Base-by-base conservation (phyloP, 2,888 invertebrate genomes). In the Harmothoe impar region DNA sequence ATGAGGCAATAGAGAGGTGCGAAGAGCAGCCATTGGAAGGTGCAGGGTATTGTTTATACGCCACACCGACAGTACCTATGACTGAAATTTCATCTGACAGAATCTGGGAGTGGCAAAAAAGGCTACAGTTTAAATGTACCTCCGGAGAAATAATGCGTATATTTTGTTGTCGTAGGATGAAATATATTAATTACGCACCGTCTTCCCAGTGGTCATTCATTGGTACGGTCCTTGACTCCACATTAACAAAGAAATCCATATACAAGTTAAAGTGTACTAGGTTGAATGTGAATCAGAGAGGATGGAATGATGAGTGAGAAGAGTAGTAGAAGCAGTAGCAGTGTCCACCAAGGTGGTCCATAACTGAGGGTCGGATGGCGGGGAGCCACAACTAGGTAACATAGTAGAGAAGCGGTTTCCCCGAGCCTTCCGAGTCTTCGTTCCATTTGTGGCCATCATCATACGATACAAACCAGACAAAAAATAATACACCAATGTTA, bases 231-330 rank as follows among this genome's bases (percentile, higher is more conserved):
- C 12, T 62, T 72, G 17, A 72, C 15, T 72, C 72, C 72, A 29
- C 72, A 29, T 29, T 15, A 25, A 72, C 72, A 29, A 72, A 23
- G 72, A 72, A 72, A 72, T 72, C 72, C 72, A 29, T 29, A 25
- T n/a, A 72, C 62, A 62, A 20, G 20, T 62, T 62, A 62, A 62
- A n/a, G 68, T 68, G 68, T 68, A 68, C 17, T 29, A n/a, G 72
- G 29, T n/a, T 72, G 72, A 62, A n/a, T 62, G 62, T 62, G 62
- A 62, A 62, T 62, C 62, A 29, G 72, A 72, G 72, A n/a, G 72
- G 31, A 5, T n/a, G 72, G 7, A 25, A 72, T 29, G 25, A 15
- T 1, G 72, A 29, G 72, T 72, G 72, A n/a, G 31, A 29, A 25
- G 72, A 72, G 72, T 72, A 29, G 62, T n/a, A 62, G 62, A 43